Base-by-base conservation (phyloP, 2,113 vertebrate genomes). In the Motacilla alba region DNA sequence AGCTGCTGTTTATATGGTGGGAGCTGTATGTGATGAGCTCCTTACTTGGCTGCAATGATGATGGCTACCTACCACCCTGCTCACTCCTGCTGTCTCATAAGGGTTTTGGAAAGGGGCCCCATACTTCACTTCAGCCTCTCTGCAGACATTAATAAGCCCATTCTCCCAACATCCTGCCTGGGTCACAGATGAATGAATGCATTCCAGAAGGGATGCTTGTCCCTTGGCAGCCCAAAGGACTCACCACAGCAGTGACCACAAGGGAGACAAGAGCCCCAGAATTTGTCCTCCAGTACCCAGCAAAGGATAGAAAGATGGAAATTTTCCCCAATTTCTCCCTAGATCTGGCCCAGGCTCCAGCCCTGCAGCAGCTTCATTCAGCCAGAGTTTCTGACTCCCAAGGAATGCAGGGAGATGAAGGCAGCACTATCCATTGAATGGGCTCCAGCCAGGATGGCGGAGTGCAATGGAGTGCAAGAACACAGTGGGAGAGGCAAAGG, bases 31-130 rank as follows among this genome's bases (percentile, higher is more conserved):
- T 64, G 56, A 87, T 6, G 4, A 67, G 73, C 91, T 89, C 58
- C 64, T 89, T 60, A n/a, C 89, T 58, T 73, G 80, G 89, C 83
- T 3, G 43, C 0, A 0, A 15, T 0, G 3, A 2, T 0, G 3
- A 21, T 4, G 22, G 70, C 60, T 31, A 69, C 64, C 83, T 64
- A 69, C 30, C 67, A 72, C 20, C 89, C 91, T 60, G 52, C 77
- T 58, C 3, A 23, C 67, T 50, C 44, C 62, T n/a, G 37, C 43
- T 63, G 75, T 69, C 69, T 77, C 1, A 0, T 10, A 6, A 23
- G 53, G 50, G 9, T 7, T 31, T 47, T 68, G 83, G 73, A 81
- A 14, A n/a, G 26, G 47, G 21, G 22, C 47, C 87, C 87, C 27
- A 15, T 13, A 6, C 59, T 47, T 8, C 35, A 5, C 10, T 64